Percentiles rank a stretch among this genome's conserved stretches.
phyloP scores from a whole-genome alignment of 2,113 vertebrate species.

The Cyrtonyx montezumae region DNA sequence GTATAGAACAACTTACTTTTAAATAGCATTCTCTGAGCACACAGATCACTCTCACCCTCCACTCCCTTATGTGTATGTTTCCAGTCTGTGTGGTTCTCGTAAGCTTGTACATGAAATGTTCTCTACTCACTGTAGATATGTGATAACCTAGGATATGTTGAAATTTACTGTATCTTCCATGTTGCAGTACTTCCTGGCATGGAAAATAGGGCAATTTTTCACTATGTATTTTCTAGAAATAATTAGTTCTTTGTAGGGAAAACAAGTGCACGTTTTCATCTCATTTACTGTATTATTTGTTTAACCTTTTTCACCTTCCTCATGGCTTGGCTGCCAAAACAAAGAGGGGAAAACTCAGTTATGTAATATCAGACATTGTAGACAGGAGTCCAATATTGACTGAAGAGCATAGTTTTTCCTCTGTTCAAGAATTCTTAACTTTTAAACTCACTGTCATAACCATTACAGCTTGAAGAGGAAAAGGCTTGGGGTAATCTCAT shows the following conservation, averaged over 20 bases:
- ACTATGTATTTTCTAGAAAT: not conserved
- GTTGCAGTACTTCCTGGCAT: too few species aligned
- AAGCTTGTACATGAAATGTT: too few species aligned
- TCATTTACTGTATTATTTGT: not conserved
- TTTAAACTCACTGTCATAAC: not conserved
- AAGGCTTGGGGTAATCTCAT: not conserved
- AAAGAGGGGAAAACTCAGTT: not conserved
- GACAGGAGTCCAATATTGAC: not conserved
- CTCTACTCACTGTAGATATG: too few species aligned
- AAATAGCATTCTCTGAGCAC: not conserved
- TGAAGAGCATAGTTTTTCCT: not conserved
- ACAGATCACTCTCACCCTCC: rapidly evolving
- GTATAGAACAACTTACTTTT: not conserved
- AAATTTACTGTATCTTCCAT: too few species aligned
- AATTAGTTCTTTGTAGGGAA: not conserved
- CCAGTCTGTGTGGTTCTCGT: too few species aligned
- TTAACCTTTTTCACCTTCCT: not conserved
- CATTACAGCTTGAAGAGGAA: not conserved
- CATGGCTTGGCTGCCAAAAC: not conserved
- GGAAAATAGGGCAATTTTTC: too few species aligned
- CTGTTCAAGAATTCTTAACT: not conserved
- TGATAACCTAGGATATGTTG: too few species aligned
- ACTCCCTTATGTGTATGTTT: not conserved
- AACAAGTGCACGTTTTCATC: not conserved
- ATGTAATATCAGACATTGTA: not conserved